phyloP scores from a whole-genome alignment of 2,888 invertebrate genomes.

The Amblyteles armatorius region DNA sequence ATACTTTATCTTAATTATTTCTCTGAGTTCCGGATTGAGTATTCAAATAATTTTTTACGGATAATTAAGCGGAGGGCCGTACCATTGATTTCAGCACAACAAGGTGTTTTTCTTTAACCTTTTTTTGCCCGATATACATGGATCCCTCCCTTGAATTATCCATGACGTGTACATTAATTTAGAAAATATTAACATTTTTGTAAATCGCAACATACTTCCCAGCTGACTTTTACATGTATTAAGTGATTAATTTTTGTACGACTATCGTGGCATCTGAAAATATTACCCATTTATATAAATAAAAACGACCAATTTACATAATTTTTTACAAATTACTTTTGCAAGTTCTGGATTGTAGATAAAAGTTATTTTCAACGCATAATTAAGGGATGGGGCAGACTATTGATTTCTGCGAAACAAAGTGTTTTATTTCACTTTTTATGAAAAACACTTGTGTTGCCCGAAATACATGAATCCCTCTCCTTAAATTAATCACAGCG shows the following conservation, averaged over 20 bases:
- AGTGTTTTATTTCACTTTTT: neutral
- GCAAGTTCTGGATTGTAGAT: neutral
- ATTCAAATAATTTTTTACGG: neutral
- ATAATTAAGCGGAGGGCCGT: neutral
- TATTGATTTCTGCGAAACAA: too few species aligned
- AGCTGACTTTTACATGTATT: neutral
- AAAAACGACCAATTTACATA: neutral
- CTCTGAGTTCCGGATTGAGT: neutral
- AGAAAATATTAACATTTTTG: neutral
- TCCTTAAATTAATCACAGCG: too few species aligned
- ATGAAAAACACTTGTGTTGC: too few species aligned
- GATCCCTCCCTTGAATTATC: too few species aligned
- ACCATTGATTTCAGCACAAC: too few species aligned
- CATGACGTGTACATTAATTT: too few species aligned
- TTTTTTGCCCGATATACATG: too few species aligned
- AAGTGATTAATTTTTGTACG: conserved; percentile 2
- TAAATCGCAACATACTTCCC: neutral
- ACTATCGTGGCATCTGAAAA: neutral
- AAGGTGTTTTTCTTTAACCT: neutral
- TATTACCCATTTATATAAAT: neutral
- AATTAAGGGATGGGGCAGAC: too few species aligned
- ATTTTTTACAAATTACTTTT: neutral
- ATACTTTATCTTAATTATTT: neutral
- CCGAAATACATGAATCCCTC: too few species aligned
- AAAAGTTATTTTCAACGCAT: neutral